Conservation (phyloP, 1,140 invertebrate species). For the Mya arenaria region DNA sequence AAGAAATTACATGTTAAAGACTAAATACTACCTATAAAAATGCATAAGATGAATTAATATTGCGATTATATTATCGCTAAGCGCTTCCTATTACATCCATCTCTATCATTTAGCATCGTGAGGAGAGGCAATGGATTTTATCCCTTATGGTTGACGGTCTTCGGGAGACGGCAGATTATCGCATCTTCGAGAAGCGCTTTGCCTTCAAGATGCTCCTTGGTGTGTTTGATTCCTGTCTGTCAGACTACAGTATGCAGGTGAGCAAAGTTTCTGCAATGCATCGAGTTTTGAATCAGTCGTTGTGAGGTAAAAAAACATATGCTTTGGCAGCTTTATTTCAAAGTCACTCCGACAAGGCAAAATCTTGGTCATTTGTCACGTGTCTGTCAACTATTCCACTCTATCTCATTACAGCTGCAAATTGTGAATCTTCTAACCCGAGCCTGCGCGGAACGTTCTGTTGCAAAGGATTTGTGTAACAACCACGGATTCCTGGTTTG, state of each 20-base stretch:
- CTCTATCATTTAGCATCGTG: slow-evolving; percentile 75
- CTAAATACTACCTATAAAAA: too few relatives aligned
- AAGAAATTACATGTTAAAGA: too few relatives aligned
- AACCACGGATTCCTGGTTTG: slow-evolving; percentile 69
- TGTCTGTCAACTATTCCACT: not conserved
- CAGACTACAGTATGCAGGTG: slow-evolving; percentile 62
- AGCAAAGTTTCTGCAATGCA: too few relatives aligned
- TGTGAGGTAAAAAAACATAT: too few relatives aligned
- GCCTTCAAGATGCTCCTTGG: slow-evolving; percentile 84
- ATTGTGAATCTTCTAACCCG: slow-evolving; percentile 65
- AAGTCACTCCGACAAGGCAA: too few relatives aligned
- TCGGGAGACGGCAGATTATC: slow-evolving; percentile 83
- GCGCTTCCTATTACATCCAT: too few relatives aligned
- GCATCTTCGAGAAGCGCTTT: slow-evolving; percentile 84
- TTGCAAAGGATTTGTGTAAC: slow-evolving; percentile 66
- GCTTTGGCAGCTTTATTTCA: too few relatives aligned
- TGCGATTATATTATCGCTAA: too few relatives aligned
- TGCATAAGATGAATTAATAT: too few relatives aligned
- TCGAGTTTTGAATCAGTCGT: too few relatives aligned
- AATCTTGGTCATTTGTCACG: too few relatives aligned
- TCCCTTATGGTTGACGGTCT: slow-evolving; percentile 86
- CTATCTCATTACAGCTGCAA: slow-evolving; percentile 43
- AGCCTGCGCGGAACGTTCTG: slow-evolving; percentile 64
- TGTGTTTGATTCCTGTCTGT: slow-evolving; percentile 81
- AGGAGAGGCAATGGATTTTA: slow-evolving; percentile 87